Percentiles rank a stretch among this genome's conserved stretches.
Conservation (phyloP, 2,888 invertebrate genomes). For the Tillus elongatus region DNA sequence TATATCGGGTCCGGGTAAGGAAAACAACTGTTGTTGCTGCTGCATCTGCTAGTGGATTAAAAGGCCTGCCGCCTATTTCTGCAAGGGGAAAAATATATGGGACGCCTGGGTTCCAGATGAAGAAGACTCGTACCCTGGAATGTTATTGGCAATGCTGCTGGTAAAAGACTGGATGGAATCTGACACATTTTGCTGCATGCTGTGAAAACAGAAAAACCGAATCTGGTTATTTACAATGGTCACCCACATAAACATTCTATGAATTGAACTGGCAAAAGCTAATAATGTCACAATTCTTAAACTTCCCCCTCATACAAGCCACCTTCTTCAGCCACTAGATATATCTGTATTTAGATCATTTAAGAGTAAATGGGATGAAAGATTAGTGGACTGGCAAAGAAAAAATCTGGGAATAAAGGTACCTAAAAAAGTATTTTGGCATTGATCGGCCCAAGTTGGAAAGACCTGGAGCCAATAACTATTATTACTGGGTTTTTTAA, state of each 20-base stretch:
- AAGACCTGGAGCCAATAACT: too few species aligned
- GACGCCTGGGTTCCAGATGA: slow-evolving; percentile 25
- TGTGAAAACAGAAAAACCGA: slow-evolving; percentile 26
- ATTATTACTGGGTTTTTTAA: too few species aligned
- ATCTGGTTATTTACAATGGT: slow-evolving; percentile 30
- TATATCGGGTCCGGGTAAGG: slow-evolving; percentile 13
- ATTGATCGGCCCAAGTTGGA: too few species aligned
- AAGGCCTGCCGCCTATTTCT: slow-evolving; percentile 18
- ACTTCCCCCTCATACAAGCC: slow-evolving; percentile 29
- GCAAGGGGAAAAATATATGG: slow-evolving; percentile 28
- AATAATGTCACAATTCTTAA: slow-evolving; percentile 27
- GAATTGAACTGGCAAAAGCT: slow-evolving; percentile 18
- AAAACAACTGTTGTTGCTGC: slow-evolving; percentile 14
- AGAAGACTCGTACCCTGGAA: slow-evolving; percentile 18
- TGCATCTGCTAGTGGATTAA: slow-evolving; percentile 16
- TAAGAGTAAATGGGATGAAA: slow-evolving; percentile 13
- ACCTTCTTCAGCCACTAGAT: slow-evolving; percentile 27
- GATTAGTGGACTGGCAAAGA: too few species aligned
- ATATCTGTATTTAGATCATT: slow-evolving; percentile 23
- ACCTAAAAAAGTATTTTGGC: too few species aligned
- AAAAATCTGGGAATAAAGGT: too few species aligned
- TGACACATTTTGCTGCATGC: slow-evolving; percentile 29
- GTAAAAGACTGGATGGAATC: slow-evolving; percentile 27
- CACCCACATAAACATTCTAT: slow-evolving; percentile 25
- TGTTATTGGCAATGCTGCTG: slow-evolving; percentile 12